Percentiles rank a stretch among this genome's conserved stretches.
phyloP scores from a whole-genome alignment of 2,797 vertebrate species.

The Nyctalus aviator region DNA sequence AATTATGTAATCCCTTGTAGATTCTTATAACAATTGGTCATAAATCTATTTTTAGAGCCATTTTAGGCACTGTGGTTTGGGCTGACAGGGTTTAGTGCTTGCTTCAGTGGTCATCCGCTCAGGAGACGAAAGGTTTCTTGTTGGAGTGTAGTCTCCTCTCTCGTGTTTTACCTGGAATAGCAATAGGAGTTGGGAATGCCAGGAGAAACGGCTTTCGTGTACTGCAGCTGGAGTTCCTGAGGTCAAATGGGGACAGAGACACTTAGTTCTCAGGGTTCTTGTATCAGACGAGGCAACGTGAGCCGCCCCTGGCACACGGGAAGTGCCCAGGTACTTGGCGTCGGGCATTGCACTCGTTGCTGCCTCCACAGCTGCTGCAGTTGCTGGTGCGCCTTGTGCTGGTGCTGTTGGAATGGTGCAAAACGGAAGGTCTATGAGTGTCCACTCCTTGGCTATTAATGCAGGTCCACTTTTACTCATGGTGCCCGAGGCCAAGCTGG shows the following conservation, averaged over 20 bases:
- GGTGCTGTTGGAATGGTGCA: background rate
- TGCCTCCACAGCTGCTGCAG: background rate
- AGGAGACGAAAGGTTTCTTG: background rate
- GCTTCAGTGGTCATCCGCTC: background rate
- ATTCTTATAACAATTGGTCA: background rate
- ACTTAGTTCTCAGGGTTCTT: background rate
- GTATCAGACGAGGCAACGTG: background rate
- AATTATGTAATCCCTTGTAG: background rate
- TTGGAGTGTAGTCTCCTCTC: background rate
- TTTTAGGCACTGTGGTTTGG: background rate
- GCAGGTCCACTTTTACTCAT: background rate
- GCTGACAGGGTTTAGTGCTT: background rate
- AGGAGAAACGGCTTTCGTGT: background rate
- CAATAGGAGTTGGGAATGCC: background rate
- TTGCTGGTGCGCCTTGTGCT: background rate
- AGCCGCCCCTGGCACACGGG: background rate
- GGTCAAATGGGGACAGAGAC: background rate
- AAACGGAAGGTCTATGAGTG: background rate
- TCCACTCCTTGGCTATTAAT: background rate
- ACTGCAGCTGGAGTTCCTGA: background rate
- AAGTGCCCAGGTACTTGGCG: rapidly evolving
- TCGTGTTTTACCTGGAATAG: background rate
- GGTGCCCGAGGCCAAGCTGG: background rate
- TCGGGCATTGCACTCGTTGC: background rate
- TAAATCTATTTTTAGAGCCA: background rate